These are phyloP conservation scores for Carettochelys insculpta DNA, from an alignment of 2,113 vertebrate species.

Conservation along the genomic window DNA sequence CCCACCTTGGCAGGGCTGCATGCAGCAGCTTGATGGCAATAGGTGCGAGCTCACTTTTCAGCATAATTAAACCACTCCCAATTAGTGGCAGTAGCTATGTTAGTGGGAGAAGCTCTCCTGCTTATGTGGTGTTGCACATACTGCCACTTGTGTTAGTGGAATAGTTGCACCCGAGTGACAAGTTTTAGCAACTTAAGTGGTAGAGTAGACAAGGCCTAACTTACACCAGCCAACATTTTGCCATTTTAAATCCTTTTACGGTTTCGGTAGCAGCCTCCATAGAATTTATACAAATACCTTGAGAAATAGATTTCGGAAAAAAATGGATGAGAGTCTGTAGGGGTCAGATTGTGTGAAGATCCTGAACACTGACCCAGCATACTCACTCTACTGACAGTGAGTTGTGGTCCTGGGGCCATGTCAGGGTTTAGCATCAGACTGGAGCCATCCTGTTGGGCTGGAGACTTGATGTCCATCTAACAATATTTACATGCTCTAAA, in stretches of 20 bases:
- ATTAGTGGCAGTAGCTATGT: neutral
- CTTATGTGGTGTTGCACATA: neutral
- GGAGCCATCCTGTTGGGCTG: neutral
- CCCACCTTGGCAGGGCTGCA: no score
- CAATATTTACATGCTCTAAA: neutral
- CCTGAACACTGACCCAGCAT: neutral
- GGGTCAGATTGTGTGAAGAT: neutral
- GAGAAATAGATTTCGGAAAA: neutral
- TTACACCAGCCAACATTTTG: neutral
- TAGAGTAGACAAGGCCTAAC: neutral
- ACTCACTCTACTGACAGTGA: neutral
- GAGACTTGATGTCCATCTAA: neutral
- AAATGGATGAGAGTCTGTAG: fast-evolving
- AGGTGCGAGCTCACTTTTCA: neutral
- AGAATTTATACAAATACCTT: fast-evolving
- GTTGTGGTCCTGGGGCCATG: neutral
- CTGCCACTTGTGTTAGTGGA: neutral
- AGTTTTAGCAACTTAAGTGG: neutral
- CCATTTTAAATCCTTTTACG: neutral
- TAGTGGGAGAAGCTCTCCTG: neutral
- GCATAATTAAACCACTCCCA: neutral
- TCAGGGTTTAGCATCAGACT: neutral
- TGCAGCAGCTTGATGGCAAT: no score
- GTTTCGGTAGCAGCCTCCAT: neutral
- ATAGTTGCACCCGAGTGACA: neutral